Conservation (phyloP, 2,888 invertebrate genomes). For the Temnothorax ravouxi region DNA sequence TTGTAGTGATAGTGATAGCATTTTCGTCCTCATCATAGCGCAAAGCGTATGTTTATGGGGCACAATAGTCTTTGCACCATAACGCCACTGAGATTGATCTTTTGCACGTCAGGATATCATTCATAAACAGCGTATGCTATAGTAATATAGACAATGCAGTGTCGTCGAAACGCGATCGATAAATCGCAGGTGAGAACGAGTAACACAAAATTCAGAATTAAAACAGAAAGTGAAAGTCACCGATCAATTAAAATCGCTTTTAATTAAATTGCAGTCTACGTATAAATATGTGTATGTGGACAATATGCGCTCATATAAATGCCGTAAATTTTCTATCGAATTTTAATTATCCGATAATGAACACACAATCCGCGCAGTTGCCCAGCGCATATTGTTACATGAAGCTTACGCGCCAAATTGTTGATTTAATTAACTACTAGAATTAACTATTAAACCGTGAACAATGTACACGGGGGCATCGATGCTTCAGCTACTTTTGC, state of each 20-base stretch:
- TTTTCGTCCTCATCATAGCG: slow-evolving; percentile 37
- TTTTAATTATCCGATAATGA: slow-evolving; percentile 60
- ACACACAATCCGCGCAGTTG: neutral
- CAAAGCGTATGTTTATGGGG: slow-evolving; percentile 30
- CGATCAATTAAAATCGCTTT: neutral
- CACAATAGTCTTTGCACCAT: slow-evolving; percentile 60
- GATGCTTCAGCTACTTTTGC: slow-evolving; percentile 16
- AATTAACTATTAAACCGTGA: slow-evolving; percentile 35
- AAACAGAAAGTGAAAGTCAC: neutral
- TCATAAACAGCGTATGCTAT: neutral
- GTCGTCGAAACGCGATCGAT: neutral
- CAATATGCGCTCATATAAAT: neutral
- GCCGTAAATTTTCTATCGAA: slow-evolving; percentile 24
- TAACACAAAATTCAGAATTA: neutral
- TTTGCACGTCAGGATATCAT: slow-evolving; percentile 18
- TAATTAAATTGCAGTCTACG: slow-evolving; percentile 7
- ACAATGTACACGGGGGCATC: neutral
- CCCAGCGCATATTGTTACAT: slow-evolving; percentile 7
- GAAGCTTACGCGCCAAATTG: slow-evolving; percentile 6
- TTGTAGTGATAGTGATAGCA: slow-evolving; percentile 11
- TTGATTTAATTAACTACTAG: slow-evolving; percentile 44
- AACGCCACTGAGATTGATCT: slow-evolving; percentile 41
- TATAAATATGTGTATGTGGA: neutral
- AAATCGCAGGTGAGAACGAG: neutral
- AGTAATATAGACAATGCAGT: neutral